phyloP scores from a whole-genome alignment of 2,797 vertebrate species.

The Sebastes itinus region DNA sequence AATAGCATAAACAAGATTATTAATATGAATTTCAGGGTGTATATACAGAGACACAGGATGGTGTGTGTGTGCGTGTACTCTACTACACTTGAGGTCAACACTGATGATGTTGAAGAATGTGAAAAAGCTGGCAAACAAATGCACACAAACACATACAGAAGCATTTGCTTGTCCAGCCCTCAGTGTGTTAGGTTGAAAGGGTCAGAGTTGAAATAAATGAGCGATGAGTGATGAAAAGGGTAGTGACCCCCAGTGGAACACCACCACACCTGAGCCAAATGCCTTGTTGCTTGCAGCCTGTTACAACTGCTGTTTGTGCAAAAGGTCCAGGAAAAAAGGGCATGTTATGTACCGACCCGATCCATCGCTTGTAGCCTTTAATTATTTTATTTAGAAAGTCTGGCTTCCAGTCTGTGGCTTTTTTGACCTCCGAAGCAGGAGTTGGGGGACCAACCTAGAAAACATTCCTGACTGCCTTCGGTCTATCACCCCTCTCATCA shows the following conservation, averaged over 20 bases:
- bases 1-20: slow-evolving; percentile 19
- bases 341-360: not conserved
- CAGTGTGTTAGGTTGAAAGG: slow-evolving; percentile 8
- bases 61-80: too few relatives aligned
- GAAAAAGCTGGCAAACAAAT: not conserved
- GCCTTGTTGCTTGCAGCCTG: not conserved
- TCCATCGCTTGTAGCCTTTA: slow-evolving; percentile 8
- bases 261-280: slow-evolving; percentile 1
- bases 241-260: slow-evolving; percentile 39
- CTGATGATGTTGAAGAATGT: not conserved
- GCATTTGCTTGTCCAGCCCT: slow-evolving; percentile 9
- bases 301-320: slow-evolving; percentile 20
- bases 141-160: not conserved
- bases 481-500: slow-evolving; percentile 56
- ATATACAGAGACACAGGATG: not conserved
- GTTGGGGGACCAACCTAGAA: slow-evolving; percentile 19
- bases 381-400: slow-evolving; percentile 44
- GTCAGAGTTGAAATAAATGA: slow-evolving; percentile 40
- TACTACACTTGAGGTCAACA: not conserved
- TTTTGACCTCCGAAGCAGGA: slow-evolving; percentile 42
- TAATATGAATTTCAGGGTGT: not conserved
- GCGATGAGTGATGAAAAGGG: slow-evolving; percentile 39
- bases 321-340: not conserved
- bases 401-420: slow-evolving; percentile 51
- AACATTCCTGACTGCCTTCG: slow-evolving; percentile 48